These are phyloP conservation scores for Anoplopoma fimbria DNA, from an alignment of 2,113 vertebrate genomes.

Conservation along the genomic window DNA sequence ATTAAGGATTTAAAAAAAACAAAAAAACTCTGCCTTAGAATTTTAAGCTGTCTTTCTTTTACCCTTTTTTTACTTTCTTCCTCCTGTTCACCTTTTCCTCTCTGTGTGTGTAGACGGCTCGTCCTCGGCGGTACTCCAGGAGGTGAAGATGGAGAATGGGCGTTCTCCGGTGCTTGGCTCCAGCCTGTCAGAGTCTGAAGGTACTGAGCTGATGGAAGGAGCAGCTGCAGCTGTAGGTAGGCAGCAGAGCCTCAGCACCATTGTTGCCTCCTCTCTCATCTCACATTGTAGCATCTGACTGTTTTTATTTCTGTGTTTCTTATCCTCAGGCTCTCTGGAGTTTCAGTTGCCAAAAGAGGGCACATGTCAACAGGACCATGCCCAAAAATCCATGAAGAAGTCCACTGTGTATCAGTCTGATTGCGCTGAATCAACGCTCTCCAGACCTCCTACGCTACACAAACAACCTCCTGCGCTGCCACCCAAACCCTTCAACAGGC, in stretches of 20 bases:
- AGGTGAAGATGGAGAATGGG: constrained; percentile 90
- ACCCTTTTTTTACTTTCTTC: background rate
- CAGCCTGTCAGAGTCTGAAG: constrained; percentile 86
- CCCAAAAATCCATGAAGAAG: constrained; percentile 91
- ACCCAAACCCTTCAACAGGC: constrained; percentile 95
- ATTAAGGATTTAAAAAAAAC: no score
- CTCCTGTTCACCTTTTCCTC: background rate
- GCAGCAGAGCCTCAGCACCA: background rate
- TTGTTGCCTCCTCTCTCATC: background rate
- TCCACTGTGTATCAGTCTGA: constrained; percentile 86
- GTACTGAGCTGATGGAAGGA: constrained; percentile 90
- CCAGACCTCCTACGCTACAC: constrained; percentile 90
- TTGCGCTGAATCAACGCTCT: constrained; percentile 87
- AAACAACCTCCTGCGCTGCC: constrained; percentile 97
- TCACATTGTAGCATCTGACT: background rate
- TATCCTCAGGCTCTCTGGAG: constrained; percentile 87
- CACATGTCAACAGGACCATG: constrained; percentile 87
- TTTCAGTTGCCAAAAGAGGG: constrained; percentile 86
- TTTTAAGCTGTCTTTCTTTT: background rate
- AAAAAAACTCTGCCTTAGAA: background rate
- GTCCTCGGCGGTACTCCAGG: constrained; percentile 86
- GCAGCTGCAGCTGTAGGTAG: constrained; percentile 85
- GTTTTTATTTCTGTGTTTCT: constrained; percentile 38
- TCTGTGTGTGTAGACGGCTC: constrained; percentile 82
- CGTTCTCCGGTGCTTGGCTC: constrained; percentile 84